Conservation (phyloP, 2,113 vertebrate genomes). For the Menidia beryllina region DNA sequence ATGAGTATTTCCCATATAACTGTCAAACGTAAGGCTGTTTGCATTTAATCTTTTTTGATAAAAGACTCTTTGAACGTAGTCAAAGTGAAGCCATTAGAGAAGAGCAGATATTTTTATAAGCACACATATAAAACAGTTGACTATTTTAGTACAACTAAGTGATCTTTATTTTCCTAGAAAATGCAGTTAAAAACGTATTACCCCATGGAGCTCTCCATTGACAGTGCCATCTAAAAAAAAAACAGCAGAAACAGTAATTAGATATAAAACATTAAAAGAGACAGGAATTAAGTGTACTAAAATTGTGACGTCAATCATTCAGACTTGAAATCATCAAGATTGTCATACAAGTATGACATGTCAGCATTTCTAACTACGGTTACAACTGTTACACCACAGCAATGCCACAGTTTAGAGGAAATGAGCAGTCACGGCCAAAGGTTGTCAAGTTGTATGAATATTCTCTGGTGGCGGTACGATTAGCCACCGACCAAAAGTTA, state of each 20-base stretch:
- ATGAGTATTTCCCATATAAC: background rate
- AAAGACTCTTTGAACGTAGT: too few species aligned
- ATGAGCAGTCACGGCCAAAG: constrained; percentile 47
- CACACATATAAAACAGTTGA: too few species aligned
- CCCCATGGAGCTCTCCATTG: constrained; percentile 89
- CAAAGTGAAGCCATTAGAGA: too few species aligned
- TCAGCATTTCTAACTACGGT: constrained; percentile 48
- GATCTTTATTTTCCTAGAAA: too few species aligned
- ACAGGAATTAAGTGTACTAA: too few species aligned
- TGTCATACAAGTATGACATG: constrained; percentile 3
- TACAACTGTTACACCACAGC: constrained; percentile 20
- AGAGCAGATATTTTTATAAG: too few species aligned
- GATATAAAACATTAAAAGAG: constrained; percentile 1
- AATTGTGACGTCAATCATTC: too few species aligned
- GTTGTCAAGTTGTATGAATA: constrained; percentile 21
- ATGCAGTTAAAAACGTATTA: constrained; percentile 47
- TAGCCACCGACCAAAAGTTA: background rate
- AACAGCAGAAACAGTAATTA: constrained; percentile 14
- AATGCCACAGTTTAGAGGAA: constrained; percentile 23
- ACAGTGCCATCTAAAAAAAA: constrained; percentile 81
- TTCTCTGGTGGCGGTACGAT: constrained; percentile 5
- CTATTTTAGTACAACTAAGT: too few species aligned
- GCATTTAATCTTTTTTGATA: too few species aligned
- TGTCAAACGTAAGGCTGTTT: background rate
- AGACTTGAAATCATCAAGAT: background rate